Base-by-base conservation (phyloP, 2,113 vertebrate genomes). In the Leiothrix lutea region DNA sequence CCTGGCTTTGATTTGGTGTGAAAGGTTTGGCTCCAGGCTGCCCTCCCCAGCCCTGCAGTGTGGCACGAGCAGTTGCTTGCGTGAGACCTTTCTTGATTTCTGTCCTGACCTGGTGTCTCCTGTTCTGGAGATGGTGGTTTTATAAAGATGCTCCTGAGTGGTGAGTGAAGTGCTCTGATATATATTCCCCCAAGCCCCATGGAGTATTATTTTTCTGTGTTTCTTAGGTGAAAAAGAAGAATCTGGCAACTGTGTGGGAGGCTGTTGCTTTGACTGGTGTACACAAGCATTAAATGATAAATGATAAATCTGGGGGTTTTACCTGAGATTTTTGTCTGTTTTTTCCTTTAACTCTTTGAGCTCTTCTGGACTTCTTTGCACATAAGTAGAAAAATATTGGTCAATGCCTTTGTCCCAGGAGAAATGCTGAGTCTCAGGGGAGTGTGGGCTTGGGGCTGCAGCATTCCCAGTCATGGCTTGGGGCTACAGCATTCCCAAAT, bases 11-110 rank as follows among this genome's bases (percentile, higher is more conserved):
- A 78, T 89, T 51, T 67, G 70, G 51, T 38, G 74, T 74, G 92
- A 92, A 69, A 72, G 90, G 53, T 79, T 91, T 5, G 19, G 69
- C 78, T 89, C 14, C 65, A 75, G 95, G 78, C 70, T 90, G 61
- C 42, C 10, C 88, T 93, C 47, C 48, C 65, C 0, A 1, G 44
- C 80, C 73, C 2, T 10, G 40, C 67, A 5, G 33, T 2, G 64
- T 64, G 62, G 56, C 72, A 54, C 25, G 12, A 89, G 65, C 56
- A 6, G 77, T 62, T 35, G 64, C 36, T 94, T 79, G 78, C 14
- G 5, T 82, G 92, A 89, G 90, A 86, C 84, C 92, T 93, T 69
- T 42, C 17, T 17, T 65, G 70, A 17, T 69, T 75, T n/a, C 78
- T 85, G 40, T 60, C 69, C 80, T 95, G 92, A 62, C 73, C 93